phyloP scores from a whole-genome alignment of 2,797 vertebrate genomes.

The Enteromius thamalakanensis region DNA sequence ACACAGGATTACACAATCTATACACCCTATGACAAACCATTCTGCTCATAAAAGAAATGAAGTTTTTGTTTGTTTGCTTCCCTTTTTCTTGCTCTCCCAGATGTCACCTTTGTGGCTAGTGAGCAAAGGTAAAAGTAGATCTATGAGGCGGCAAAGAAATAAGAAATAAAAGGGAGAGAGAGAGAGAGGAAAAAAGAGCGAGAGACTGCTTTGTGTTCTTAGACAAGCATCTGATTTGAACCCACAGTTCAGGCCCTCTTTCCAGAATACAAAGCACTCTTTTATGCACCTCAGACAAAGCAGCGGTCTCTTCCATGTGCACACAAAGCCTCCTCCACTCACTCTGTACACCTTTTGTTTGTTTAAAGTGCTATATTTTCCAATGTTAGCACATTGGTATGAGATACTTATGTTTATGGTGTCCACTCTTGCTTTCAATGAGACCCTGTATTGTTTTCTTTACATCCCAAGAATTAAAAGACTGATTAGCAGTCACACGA shows the following conservation, averaged over 20 bases:
- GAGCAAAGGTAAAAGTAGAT: slow-evolving; percentile 49
- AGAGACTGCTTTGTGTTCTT: slow-evolving; percentile 46
- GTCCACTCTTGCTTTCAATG: slow-evolving; percentile 12
- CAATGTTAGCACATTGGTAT: slow-evolving; percentile 22
- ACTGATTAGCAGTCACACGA: not conserved
- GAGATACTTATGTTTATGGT: not conserved
- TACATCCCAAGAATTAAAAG: not conserved
- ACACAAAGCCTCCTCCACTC: slow-evolving; percentile 43
- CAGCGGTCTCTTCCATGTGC: slow-evolving; percentile 34
- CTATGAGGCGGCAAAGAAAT: slow-evolving; percentile 33
- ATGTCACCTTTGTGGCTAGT: slow-evolving; percentile 42
- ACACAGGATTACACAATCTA: not conserved
- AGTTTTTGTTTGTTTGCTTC: slow-evolving; percentile 30
- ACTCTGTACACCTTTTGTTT: slow-evolving; percentile 51
- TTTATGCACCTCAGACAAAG: slow-evolving; percentile 47
- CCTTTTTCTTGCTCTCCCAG: slow-evolving; percentile 21
- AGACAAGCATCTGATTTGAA: slow-evolving; percentile 49
- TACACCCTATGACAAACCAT: not conserved
- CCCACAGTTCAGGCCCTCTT: slow-evolving; percentile 40
- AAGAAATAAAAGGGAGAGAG: slow-evolving; percentile 24
- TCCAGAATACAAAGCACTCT: slow-evolving; percentile 38
- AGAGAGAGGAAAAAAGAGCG: slow-evolving; percentile 3
- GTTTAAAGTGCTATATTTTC: slow-evolving; percentile 45
- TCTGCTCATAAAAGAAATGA: not conserved
- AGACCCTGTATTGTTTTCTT: slow-evolving; percentile 3